Percentiles rank a stretch among this genome's conserved stretches.
These are phyloP conservation scores for Peromyscus nudipes DNA, from an alignment of 2,797 vertebrate genomes.

Conservation along the genomic window DNA sequence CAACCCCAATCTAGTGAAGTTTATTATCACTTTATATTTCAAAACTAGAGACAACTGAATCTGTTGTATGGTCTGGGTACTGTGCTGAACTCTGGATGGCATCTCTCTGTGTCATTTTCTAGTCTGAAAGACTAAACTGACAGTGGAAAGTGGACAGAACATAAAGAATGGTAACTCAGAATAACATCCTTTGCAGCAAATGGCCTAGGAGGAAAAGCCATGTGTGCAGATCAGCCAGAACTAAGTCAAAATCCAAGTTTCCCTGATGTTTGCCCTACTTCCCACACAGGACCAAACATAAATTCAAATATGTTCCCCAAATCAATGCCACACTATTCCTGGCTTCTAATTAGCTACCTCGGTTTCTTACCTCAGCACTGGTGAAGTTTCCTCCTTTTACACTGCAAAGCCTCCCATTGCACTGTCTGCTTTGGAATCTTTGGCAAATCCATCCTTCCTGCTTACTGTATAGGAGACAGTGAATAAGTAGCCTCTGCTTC, in stretches of 20 bases:
- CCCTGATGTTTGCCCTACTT: background rate
- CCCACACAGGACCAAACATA: background rate
- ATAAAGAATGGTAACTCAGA: background rate
- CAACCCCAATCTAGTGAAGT: background rate
- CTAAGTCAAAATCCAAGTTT: background rate
- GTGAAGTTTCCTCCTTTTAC: background rate
- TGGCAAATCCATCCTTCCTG: background rate
- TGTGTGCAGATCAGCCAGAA: background rate
- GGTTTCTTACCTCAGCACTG: background rate
- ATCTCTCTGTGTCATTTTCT: background rate
- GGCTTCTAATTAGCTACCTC: background rate
- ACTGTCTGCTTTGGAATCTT: background rate
- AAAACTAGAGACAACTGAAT: background rate
- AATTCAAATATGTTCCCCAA: background rate
- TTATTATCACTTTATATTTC: background rate
- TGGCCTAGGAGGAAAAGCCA: background rate
- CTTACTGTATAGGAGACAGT: background rate
- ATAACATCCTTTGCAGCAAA: background rate
- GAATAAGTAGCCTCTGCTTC: background rate
- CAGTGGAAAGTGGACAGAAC: background rate
- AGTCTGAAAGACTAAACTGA: background rate
- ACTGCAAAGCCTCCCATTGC: background rate
- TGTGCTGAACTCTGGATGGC: background rate
- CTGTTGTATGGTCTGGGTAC: background rate
- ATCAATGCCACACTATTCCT: background rate